A percentile compares a stretch with the other conserved stretches of the same genome.
These are phyloP conservation scores for Dendroctonus valens DNA, from an alignment of 1,140 invertebrate species.

Conservation along the genomic window DNA sequence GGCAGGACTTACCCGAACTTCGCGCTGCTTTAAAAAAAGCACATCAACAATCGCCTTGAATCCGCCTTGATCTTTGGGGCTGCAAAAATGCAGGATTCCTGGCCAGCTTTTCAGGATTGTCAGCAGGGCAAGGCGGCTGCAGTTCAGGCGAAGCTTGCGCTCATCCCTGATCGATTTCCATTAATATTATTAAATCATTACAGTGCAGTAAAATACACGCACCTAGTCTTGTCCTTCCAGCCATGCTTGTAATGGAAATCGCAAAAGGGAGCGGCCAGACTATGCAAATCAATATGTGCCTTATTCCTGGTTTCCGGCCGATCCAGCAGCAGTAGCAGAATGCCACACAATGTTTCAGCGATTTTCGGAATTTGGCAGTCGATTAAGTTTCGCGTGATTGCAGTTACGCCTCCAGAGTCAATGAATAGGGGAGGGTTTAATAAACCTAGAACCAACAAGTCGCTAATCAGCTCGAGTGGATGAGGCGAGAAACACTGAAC, in stretches of 20 bases:
- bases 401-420: conserved; percentile 77
- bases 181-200: conserved; percentile 5
- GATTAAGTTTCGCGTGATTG: conserved; percentile 76
- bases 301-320: conserved; percentile 75
- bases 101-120: conserved; percentile 88
- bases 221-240: conserved; percentile 48
- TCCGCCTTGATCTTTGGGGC: conserved; percentile 68
- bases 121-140: conserved; percentile 79
- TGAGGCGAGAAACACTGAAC: conserved; percentile 16
- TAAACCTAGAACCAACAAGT: conserved; percentile 60
- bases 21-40: conserved; percentile 80
- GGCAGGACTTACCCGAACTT: conserved; percentile 74
- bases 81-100: conserved; percentile 82
- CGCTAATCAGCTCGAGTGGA: not conserved
- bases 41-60: conserved; percentile 83
- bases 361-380: conserved; percentile 77
- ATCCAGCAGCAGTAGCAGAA: conserved; percentile 84
- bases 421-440: conserved; percentile 80
- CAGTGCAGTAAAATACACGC: not conserved
- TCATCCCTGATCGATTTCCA: conserved; percentile 64
- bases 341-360: conserved; percentile 81
- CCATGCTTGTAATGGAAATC: conserved; percentile 76
- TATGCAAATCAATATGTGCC: conserved; percentile 75
- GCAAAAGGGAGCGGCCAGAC: conserved; percentile 86
- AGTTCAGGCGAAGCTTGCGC: conserved; percentile 75